These are phyloP conservation scores for Gymnothorax reevesii DNA, from an alignment of 2,797 vertebrate genomes.

Conservation along the genomic window DNA sequence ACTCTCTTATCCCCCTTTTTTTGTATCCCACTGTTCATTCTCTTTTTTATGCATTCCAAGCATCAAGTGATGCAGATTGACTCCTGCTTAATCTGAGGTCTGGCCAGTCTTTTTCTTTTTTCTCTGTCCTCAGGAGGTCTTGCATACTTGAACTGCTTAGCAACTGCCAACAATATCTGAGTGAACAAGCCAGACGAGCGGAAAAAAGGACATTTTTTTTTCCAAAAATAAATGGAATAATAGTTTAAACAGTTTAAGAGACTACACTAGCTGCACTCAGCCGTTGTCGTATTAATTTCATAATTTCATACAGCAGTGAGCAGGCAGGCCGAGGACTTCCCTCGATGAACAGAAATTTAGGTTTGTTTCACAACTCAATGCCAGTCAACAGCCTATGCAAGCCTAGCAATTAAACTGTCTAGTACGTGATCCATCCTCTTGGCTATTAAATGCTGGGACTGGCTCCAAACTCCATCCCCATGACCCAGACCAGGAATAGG, in stretches of 20 bases:
- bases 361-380: background rate
- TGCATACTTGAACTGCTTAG: background rate
- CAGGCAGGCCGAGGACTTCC: background rate
- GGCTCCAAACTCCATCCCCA: too few species aligned
- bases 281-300: background rate
- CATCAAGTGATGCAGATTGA: conserved; percentile 54
- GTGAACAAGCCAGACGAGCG: background rate
- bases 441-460: too few species aligned
- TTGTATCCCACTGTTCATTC: background rate
- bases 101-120: conserved; percentile 38
- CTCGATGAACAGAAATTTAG: background rate
- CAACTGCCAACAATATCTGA: background rate
- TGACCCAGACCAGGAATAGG: too few species aligned
- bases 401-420: too few species aligned
- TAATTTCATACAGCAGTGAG: background rate
- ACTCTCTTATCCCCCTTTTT: background rate
- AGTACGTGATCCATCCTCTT: too few species aligned
- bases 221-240: background rate
- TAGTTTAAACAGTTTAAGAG: background rate
- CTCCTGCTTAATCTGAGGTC: conserved; percentile 50
- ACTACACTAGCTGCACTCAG: background rate
- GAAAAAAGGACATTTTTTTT: background rate
- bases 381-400: too few species aligned
- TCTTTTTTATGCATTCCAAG: conserved; percentile 60
- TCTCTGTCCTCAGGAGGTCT: background rate